Conservation (phyloP, 2,113 vertebrate species). For the Chauna torquata region DNA sequence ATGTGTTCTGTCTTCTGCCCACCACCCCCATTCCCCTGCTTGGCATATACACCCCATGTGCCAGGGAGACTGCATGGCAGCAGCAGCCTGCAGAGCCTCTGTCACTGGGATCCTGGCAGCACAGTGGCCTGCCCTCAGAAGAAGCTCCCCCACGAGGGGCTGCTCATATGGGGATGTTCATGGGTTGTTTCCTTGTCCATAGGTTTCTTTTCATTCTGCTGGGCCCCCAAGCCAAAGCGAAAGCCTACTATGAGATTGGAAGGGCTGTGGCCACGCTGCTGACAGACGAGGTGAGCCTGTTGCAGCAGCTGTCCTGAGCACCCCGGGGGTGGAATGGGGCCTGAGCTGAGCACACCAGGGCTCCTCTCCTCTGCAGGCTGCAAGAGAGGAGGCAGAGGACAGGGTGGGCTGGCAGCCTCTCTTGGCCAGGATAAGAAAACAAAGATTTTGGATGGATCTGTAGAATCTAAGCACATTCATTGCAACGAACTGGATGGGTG, state of each 20-base stretch:
- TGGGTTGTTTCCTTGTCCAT: neutral
- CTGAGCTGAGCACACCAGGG: neutral
- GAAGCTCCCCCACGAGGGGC: neutral
- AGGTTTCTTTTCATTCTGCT: slow-evolving; percentile 84
- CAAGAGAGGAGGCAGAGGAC: neutral
- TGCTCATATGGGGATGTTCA: neutral
- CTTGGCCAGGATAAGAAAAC: neutral
- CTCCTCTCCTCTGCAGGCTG: neutral
- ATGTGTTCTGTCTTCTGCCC: neutral
- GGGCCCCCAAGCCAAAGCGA: slow-evolving; percentile 63
- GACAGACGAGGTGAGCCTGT: slow-evolving; percentile 74
- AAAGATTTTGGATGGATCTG: neutral
- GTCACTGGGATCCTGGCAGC: neutral
- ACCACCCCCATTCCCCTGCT: too few relatives aligned
- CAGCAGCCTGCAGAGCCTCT: neutral
- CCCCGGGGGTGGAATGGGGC: neutral
- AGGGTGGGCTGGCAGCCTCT: fast-evolving
- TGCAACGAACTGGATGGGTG: neutral
- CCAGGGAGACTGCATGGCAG: too few relatives aligned
- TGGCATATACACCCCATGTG: too few relatives aligned
- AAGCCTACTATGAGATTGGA: slow-evolving; percentile 76
- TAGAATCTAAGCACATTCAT: neutral
- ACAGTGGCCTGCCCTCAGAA: fast-evolving
- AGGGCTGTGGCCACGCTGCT: slow-evolving; percentile 78
- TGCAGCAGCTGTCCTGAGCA: neutral